Conservation (phyloP, 2,888 invertebrate genomes). For the Drosophila anomelani region DNA sequence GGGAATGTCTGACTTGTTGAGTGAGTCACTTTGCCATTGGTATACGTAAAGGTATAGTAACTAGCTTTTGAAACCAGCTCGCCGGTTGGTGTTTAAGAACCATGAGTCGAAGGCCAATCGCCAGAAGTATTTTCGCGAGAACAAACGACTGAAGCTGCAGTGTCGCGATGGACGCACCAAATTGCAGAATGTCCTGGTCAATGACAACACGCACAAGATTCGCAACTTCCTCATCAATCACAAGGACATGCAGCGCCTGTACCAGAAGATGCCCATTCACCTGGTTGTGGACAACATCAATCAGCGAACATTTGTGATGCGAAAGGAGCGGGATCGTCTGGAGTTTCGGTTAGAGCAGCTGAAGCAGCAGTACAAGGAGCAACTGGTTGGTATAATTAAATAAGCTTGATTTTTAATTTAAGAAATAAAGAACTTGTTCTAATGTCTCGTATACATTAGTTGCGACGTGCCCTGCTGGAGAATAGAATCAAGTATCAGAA, state of each 20-base stretch:
- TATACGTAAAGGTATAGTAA: background rate
- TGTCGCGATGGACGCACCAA: conserved; percentile 81
- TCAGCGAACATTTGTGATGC: conserved; percentile 83
- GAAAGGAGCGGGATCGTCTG: conserved; percentile 83
- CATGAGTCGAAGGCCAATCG: conserved; percentile 76
- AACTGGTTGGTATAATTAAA: conserved; percentile 52
- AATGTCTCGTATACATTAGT: conserved; percentile 45
- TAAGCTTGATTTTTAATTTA: background rate
- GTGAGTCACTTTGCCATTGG: conserved; percentile 56
- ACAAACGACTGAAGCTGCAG: conserved; percentile 72
- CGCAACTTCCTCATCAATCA: conserved; percentile 81
- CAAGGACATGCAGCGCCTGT: conserved; percentile 82
- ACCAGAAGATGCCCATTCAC: conserved; percentile 82
- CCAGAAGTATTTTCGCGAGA: conserved; percentile 59
- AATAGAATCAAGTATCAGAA: conserved; percentile 82
- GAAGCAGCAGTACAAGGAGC: conserved; percentile 68
- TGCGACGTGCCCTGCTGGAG: conserved; percentile 74
- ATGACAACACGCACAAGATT: conserved; percentile 75
- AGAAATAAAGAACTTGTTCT: background rate
- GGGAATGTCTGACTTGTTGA: conserved; percentile 79
- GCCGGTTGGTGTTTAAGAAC: conserved; percentile 70
- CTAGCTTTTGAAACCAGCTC: conserved; percentile 56
- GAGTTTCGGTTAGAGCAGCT: conserved; percentile 71
- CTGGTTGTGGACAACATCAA: conserved; percentile 83
- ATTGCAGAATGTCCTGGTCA: conserved; percentile 74